Evolutionary conservation across 1,140 invertebrate genomes (phyloP), one percentile per base, ranked within the genome.

Genomic region (Mycetomoellerius zeteki): DNA sequence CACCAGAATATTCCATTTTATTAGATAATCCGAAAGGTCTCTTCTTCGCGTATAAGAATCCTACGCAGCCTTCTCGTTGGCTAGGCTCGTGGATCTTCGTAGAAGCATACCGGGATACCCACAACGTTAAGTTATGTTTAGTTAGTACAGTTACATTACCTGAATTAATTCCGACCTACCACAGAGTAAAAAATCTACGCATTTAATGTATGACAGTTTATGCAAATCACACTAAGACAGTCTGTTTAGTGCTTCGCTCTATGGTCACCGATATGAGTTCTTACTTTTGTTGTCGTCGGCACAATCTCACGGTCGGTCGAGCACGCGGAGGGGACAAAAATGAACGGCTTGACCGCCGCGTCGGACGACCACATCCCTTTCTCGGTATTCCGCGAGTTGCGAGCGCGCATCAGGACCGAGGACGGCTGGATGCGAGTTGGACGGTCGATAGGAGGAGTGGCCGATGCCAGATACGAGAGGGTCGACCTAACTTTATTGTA

Each of bases 401-500:
- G 76, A 81, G 56, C 86, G 56, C 80, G 88, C 85, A 87, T 90
- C 89, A 76, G 16, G 86, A 84, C 78, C 85, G 86, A 80, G 77
- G 56, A 82, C 80, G 88, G 67, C 54, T 71, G 56, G 77, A 89
- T 89, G 50, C 77, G 60, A 88, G 85, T 73, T 85, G 89, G 73
- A 89, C 89, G 69, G 91, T 89, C 90, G 89, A 92, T 90, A 85
- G 91, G 91, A 91, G 92, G 92, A 93, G 92, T 93, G 91, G 92
- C 78, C 89, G 92, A 93, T 93, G 86, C 82, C 86, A 92, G 92
- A 93, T 93, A 93, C 88, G 89, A 91, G 89, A 91, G 91, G 91
- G 89, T 89, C 89, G 88, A 93, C 91, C 92, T 91, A 93, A 93
- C 90, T 93, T 93, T 93, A 92, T 93, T 93, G 91, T 92, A 92